Evolutionary conservation across 1,140 invertebrate genomes (phyloP).

Genomic region (Halotydeus destructor): DNA sequence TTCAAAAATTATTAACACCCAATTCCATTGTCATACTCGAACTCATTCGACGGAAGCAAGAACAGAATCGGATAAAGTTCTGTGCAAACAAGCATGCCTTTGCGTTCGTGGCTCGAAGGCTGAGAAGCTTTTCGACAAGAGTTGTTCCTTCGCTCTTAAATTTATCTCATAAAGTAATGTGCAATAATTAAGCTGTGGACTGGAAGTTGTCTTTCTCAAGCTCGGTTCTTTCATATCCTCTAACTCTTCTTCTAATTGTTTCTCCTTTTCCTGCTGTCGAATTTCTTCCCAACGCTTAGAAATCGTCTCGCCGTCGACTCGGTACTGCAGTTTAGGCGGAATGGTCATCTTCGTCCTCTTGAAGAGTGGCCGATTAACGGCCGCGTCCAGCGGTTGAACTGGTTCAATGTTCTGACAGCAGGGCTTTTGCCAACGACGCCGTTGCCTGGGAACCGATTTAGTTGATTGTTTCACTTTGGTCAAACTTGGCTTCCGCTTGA

Average conservation of each 20-base stretch:
- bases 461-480: not conserved
- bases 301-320: conserved; percentile 5
- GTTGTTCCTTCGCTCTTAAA: no score
- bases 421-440: not conserved
- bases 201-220: not conserved
- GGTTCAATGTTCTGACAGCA: not conserved
- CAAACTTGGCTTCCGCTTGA: not conserved
- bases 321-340: conserved; percentile 1
- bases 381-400: not conserved
- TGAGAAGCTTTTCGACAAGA: no score
- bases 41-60: not conserved
- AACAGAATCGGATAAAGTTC: not conserved
- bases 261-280: conserved; percentile 2
- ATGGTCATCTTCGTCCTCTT: conserved; percentile 4
- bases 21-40: not conserved
- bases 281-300: conserved; percentile 1
- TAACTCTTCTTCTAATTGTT: not conserved
- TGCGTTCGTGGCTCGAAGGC: no score
- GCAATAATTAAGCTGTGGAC: not conserved
- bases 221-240: not conserved
- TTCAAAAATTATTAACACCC: not conserved
- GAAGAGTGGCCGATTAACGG: conserved; percentile 3
- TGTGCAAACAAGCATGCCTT: not conserved
- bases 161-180: not conserved
- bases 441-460: not conserved